phyloP scores from a whole-genome alignment of 1,140 invertebrate genomes.

The Aphelenchoides fujianensis region DNA sequence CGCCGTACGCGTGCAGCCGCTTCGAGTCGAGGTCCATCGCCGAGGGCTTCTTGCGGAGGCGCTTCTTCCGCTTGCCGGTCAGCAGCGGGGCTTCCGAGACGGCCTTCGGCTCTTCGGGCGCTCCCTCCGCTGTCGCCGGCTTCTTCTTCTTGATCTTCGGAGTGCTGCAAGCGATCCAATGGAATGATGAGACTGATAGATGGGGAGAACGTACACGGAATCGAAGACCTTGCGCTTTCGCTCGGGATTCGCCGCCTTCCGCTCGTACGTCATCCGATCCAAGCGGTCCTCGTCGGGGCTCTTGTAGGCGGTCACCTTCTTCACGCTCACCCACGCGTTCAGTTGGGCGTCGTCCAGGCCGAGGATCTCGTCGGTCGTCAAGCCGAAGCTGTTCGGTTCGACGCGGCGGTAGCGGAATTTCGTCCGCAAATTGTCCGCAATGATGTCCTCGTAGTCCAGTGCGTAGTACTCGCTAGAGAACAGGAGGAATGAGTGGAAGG shows the following conservation, averaged over 20 bases:
- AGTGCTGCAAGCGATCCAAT: conserved; percentile 1
- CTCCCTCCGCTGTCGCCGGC: conserved; percentile 10
- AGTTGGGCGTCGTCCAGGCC: conserved; percentile 84
- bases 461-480: conserved; percentile 91
- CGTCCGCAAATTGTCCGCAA: conserved; percentile 79
- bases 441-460: conserved; percentile 88
- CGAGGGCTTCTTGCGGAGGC: conserved; percentile 28
- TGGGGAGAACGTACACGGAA: conserved; percentile 1
- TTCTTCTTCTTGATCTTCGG: conserved; percentile 32
- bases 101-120: conserved; percentile 8
- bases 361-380: conserved; percentile 86
- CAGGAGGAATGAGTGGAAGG: too few species aligned
- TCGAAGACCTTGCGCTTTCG: conserved; percentile 77
- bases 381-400: conserved; percentile 82
- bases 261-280: conserved; percentile 74
- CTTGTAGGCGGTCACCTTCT: conserved; percentile 77
- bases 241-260: conserved; percentile 72
- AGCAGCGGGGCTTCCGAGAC: conserved; percentile 17
- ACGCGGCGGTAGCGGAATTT: conserved; percentile 88
- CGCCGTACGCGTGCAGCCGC: conserved; percentile 79
- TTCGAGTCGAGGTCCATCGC: conserved; percentile 69
- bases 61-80: conserved; percentile 16
- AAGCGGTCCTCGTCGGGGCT: conserved; percentile 75
- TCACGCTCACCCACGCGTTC: conserved; percentile 88
- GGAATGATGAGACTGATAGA: conserved; percentile 7